These are phyloP conservation scores for Machimus rusticus DNA, from an alignment of 2,888 invertebrate genomes.

Conservation along the genomic window DNA sequence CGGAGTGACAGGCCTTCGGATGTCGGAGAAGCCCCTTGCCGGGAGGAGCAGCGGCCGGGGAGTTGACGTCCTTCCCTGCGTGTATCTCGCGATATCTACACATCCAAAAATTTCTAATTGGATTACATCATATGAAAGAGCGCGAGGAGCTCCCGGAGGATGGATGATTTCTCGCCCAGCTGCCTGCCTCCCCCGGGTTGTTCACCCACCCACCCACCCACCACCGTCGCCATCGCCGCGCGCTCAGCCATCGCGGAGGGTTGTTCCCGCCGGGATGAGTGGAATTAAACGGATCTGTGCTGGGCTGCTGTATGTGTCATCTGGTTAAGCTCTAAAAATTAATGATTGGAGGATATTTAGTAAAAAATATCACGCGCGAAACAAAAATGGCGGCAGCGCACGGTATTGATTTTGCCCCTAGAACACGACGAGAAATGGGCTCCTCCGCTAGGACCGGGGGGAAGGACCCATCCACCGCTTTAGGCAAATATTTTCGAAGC, in stretches of 20 bases:
- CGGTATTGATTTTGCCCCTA: conserved; percentile 35
- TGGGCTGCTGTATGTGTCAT: conserved; percentile 57
- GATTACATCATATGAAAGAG: conserved; percentile 40
- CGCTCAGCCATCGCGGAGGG: conserved; percentile 42
- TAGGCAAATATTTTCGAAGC: conserved; percentile 7
- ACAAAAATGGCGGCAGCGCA: conserved; percentile 40
- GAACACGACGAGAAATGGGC: background rate
- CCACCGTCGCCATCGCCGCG: background rate
- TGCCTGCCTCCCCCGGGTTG: background rate
- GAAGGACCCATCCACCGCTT: background rate
- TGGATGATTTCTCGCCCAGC: conserved; percentile 9
- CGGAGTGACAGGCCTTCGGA: background rate
- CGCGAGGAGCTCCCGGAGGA: background rate
- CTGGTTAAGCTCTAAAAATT: conserved; percentile 63
- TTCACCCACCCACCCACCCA: background rate
- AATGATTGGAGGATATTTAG: conserved; percentile 55
- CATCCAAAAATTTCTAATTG: conserved; percentile 41
- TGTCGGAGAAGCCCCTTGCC: background rate
- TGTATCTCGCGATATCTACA: conserved; percentile 35
- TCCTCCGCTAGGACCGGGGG: background rate
- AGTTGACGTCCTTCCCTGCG: background rate
- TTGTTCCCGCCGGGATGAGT: conserved; percentile 47
- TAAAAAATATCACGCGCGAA: conserved; percentile 40
- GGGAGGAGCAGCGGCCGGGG: background rate
- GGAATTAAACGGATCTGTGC: conserved; percentile 43